Evolutionary conservation across 2,113 vertebrate species (phyloP), one percentile per base, ranked within the genome.

Genomic region (Ardeotis arabs): DNA sequence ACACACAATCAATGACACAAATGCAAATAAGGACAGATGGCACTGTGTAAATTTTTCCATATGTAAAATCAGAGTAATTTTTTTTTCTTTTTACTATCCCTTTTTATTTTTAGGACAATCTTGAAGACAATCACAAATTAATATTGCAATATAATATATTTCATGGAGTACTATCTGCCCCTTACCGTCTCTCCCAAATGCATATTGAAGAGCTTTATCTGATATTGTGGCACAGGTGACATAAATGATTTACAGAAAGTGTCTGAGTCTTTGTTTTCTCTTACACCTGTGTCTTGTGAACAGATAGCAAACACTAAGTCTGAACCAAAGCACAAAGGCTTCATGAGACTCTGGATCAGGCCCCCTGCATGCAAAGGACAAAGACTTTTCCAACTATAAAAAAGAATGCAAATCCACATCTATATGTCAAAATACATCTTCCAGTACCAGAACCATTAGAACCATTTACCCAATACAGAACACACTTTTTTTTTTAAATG

Each of bases 231-330:
- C 29, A 73, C 35, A 73, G 50, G 50, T 72, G 29, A 80, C 62
- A 90, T 88, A 82, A 87, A 87, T 90, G 9, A 76, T 94, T 93
- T 85, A 95, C 27, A 63, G 81, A 52, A 74, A 75, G 44, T 5
- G 20, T 13, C 90, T 49, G 45, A 62, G 55, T 62, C 60, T 90
- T 76, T 35, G 18, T 64, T 63, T 87, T 55, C 74, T 68, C 56
- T 53, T 64, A 84, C 59, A 50, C 47, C 41, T 85, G n/a, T 53
- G 41, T 31, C 58, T 91, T 69, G 45, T 21, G 47, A 95, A 79
- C 62, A 62, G 53, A 47, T 24, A 77, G 58, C 50, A 96, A 96
- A 85, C 17, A 27, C 12, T 4, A 83, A n/a, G 81, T 25, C 82
- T 76, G 47, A 82, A 75, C 41, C 47, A 69, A 87, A 75, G 47